These are phyloP conservation scores for Lasioglossum baleicum DNA, from an alignment of 1,140 invertebrate genomes.

Conservation along the genomic window DNA sequence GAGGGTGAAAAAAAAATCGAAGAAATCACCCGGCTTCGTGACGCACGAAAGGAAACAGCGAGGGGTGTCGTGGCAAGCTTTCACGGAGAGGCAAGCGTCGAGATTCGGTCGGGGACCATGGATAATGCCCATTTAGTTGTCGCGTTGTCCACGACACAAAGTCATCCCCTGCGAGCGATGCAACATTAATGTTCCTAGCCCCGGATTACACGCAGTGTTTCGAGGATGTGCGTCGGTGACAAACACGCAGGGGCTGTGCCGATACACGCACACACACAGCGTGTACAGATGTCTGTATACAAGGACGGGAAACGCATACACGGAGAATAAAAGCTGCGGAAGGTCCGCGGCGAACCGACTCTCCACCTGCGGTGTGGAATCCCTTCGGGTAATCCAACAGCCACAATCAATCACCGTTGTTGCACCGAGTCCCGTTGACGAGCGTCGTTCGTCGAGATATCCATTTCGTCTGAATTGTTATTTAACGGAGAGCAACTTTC, in stretches of 20 bases:
- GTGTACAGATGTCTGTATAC: background rate
- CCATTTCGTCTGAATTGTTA: background rate
- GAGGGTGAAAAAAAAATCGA: constrained; percentile 19
- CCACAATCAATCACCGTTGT: constrained; percentile 68
- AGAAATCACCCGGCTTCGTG: background rate
- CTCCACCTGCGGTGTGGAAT: constrained; percentile 52
- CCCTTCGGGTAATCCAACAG: constrained; percentile 56
- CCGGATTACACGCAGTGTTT: constrained; percentile 66
- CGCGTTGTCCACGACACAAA: constrained; percentile 62
- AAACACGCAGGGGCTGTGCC: background rate
- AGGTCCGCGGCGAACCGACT: constrained; percentile 7
- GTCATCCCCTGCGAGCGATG: constrained; percentile 66
- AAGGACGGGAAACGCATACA: background rate
- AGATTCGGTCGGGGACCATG: constrained; percentile 38
- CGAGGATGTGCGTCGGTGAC: constrained; percentile 51
- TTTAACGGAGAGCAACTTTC: background rate
- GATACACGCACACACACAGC: too few species aligned
- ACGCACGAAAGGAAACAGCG: constrained; percentile 11
- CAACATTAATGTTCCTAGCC: constrained; percentile 73
- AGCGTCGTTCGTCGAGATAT: constrained; percentile 30
- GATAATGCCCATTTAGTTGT: constrained; percentile 72
- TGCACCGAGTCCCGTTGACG: constrained; percentile 17
- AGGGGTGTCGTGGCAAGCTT: constrained; percentile 7
- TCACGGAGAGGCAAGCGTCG: constrained; percentile 11
- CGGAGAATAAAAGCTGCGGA: constrained; percentile 26